Conservation (phyloP, 2,797 vertebrate species). For the Silurus lanzhouensis region DNA sequence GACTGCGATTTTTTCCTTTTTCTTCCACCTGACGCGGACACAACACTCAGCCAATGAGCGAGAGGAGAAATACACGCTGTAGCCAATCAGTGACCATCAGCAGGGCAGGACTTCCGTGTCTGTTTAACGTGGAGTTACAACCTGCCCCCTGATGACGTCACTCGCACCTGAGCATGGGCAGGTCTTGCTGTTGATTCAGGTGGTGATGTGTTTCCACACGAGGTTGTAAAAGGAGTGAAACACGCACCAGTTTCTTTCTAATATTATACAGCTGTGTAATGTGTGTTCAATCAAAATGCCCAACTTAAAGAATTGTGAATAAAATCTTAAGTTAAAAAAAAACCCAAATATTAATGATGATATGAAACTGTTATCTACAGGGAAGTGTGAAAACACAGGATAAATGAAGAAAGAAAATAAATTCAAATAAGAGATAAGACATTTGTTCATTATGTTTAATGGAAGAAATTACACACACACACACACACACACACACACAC, state of each 20-base stretch:
- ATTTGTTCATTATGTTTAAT: neutral
- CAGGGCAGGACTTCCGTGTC: slow-evolving; percentile 74
- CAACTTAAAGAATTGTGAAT: too few species aligned
- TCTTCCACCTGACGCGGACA: slow-evolving; percentile 74
- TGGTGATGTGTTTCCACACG: neutral
- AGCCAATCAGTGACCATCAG: slow-evolving; percentile 59
- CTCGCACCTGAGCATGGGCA: slow-evolving; percentile 51
- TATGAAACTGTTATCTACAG: neutral
- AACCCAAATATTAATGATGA: too few species aligned
- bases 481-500: too few species aligned
- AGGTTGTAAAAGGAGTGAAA: neutral
- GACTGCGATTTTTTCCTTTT: slow-evolving; percentile 59
- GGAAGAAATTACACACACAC: neutral
- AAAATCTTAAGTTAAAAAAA: too few species aligned
- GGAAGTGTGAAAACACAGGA: neutral
- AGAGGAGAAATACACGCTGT: neutral
- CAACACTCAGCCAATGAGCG: slow-evolving; percentile 56
- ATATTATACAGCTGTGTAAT: too few species aligned
- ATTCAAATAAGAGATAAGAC: neutral
- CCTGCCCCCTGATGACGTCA: slow-evolving; percentile 67
- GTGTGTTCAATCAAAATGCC: too few species aligned
- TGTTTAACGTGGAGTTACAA: slow-evolving; percentile 53
- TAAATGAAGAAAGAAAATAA: neutral
- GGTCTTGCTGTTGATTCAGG: slow-evolving; percentile 23
- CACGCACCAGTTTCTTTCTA: neutral